These are phyloP conservation scores for Brachionus calyciflorus DNA, from an alignment of 1,140 invertebrate species.

Conservation along the genomic window DNA sequence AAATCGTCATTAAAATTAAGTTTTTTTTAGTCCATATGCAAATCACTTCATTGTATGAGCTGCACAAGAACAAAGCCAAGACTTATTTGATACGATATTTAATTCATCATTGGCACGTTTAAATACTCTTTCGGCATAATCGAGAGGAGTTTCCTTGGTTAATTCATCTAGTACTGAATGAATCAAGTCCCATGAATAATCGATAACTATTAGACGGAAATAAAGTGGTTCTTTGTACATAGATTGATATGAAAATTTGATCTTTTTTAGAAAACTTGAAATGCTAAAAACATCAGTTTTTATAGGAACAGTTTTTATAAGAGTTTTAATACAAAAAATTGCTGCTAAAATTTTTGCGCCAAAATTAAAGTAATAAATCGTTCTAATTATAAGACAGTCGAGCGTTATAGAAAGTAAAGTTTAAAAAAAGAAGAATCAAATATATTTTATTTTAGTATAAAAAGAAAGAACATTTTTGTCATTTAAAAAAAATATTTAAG, in stretches of 20 bases:
- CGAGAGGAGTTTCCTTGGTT: not conserved
- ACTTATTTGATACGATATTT: not conserved
- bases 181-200: slow-evolving; percentile 16
- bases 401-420: too few relatives aligned
- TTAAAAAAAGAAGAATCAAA: too few relatives aligned
- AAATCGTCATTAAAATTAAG: not conserved
- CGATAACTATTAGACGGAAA: slow-evolving; percentile 10
- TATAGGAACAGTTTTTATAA: slow-evolving; percentile 16
- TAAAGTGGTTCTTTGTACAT: slow-evolving; percentile 20
- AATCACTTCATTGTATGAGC: slow-evolving; percentile 21
- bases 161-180: slow-evolving; percentile 17
- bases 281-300: slow-evolving; percentile 22
- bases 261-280: slow-evolving; percentile 9
- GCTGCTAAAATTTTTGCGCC: slow-evolving; percentile 2
- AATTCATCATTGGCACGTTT: slow-evolving; percentile 10
- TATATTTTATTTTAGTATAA: too few relatives aligned
- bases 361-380: slow-evolving; percentile 5
- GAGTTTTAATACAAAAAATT: not conserved
- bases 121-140: slow-evolving; percentile 24
- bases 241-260: slow-evolving; percentile 8
- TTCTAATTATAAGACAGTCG: too few relatives aligned
- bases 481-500: too few relatives aligned
- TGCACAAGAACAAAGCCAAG: slow-evolving; percentile 31
- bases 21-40: slow-evolving; percentile 7
- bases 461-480: too few relatives aligned